Conservation (phyloP, 2,113 vertebrate genomes). For the Oreotrochilus melanogaster region DNA sequence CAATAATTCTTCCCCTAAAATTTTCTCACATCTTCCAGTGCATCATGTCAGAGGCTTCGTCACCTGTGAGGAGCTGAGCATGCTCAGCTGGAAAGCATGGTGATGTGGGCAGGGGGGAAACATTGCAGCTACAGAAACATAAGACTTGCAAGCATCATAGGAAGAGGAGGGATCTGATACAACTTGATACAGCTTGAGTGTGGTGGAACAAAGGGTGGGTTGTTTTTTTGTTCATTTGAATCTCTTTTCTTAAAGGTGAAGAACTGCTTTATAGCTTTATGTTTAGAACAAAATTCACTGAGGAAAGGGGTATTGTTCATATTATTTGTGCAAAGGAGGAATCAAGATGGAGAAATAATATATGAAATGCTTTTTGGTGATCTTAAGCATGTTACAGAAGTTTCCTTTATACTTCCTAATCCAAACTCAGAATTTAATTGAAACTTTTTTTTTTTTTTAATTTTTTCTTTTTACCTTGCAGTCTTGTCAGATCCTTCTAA, state of each 20-base stretch:
- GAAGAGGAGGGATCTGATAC: not conserved
- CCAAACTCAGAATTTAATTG: not conserved
- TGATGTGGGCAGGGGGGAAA: not conserved
- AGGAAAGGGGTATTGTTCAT: not conserved
- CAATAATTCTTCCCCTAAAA: not conserved
- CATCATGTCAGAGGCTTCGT: not conserved
- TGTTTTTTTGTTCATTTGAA: not conserved
- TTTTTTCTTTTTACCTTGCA: not conserved
- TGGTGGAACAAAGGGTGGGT: not conserved
- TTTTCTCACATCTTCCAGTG: not conserved
- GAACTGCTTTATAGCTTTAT: not conserved
- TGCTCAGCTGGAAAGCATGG: not conserved
- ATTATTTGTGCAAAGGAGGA: not conserved
- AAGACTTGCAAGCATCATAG: not conserved
- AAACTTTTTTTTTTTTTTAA: not conserved
- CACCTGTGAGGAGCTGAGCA: not conserved
- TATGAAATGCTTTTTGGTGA: not conserved
- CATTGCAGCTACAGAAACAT: not conserved
- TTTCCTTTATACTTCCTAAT: not conserved
- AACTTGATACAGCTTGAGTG: not conserved
- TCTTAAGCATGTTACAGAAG: not conserved
- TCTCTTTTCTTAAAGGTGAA: not conserved
- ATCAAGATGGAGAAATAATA: not conserved
- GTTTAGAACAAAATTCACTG: not conserved
- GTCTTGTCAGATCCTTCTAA: not conserved